Base-by-base conservation (phyloP, 2,797 vertebrate species). In the Mionectes olivaceus region DNA sequence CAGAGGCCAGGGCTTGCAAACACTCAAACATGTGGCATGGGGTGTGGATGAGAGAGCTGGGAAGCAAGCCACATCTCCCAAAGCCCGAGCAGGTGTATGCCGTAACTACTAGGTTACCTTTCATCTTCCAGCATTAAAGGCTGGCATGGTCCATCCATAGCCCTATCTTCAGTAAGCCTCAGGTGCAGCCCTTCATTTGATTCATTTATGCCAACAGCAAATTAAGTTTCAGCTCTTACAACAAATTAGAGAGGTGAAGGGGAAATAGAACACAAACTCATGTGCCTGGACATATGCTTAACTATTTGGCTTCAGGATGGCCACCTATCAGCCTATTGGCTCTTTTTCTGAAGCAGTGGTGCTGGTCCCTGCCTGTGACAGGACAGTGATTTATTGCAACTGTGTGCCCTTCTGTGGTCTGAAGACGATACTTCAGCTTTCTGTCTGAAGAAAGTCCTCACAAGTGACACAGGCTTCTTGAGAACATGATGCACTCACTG, bases 171-270 rank as follows among this genome's bases (percentile, higher is more conserved):
- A 57, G 47, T 43, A 41, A 68, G 60, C 39, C 75, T 70, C 91
- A 64, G 70, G 39, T 88, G 61, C 61, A 78, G 61, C 64, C 35
- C 59, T 87, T 56, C 41, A 19, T 37, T 65, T 73, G 60, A 74
- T 59, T 49, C 35, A 44, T 63, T 93, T 87, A 76, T 49, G 44
- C 64, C 53, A 82, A 30, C 44, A 64, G 30, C n/a, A 89, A 90
- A 92, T 83, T 77, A 56, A 77, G 49, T 89, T 84, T 95, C 70
- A 60, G 37, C 33, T 89, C 56, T 63, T 69, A 57, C 4, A 70
- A 74, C 22, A 7, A 79, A 49, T 73, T 70, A 79, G 67, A 67
- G 43, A 67, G 27, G 24, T 4, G 1, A 94, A 88, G 55, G 33
- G 37, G 47, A 82, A 91, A 86, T 6, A 86, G 53, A 83, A 59